Base-by-base conservation (phyloP, 2,797 vertebrate species). In the Linurgus olivaceus region DNA sequence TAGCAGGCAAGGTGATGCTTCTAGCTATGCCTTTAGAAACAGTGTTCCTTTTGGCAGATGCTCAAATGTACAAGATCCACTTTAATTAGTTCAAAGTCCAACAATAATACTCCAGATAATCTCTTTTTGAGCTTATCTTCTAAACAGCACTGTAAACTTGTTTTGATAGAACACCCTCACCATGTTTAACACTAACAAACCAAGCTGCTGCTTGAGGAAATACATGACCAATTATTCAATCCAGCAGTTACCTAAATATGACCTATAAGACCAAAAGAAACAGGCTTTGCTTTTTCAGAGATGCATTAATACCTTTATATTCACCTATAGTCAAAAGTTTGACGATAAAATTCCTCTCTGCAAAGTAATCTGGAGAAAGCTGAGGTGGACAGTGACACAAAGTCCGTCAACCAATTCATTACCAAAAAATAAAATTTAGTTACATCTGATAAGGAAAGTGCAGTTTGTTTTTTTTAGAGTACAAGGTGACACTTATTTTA, bases 191-290 rank as follows among this genome's bases (percentile, higher is more conserved):
- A 13, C 14, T 62, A 44, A 50, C 3, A 81, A 81, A 62, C 15
- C 28, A 57, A 91, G 80, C 19, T 59, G 37, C 20, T 93, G 44
- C 35, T 76, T 66, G 57, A 77, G 17, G 35, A 93, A 74, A 42
- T 6, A 79, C 0, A 0, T 8, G 37, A 76, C 2, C 37, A 68
- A 18, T 48, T 50, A 55, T 20, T 59, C 63, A 52, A 35, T 28
- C 35, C 47, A 81, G 17, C 29, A 58, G 10, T 75, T 78, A 92
- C 35, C 5, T 11, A 91, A 87, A 63, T 23, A 82, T 3, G 15
- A 84, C 31, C 9, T 54, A 7, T 8, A 15, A 26, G 5, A 70
- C 15, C 33, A 63, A 4, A 59, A 71, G 33, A 70, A 77, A 57
- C 24, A 80, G 50, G 9, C n/a, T 45, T 42, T 59, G 14, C 10